phyloP scores from a whole-genome alignment of 2,888 invertebrate species.

The Ditula angustiorana region DNA sequence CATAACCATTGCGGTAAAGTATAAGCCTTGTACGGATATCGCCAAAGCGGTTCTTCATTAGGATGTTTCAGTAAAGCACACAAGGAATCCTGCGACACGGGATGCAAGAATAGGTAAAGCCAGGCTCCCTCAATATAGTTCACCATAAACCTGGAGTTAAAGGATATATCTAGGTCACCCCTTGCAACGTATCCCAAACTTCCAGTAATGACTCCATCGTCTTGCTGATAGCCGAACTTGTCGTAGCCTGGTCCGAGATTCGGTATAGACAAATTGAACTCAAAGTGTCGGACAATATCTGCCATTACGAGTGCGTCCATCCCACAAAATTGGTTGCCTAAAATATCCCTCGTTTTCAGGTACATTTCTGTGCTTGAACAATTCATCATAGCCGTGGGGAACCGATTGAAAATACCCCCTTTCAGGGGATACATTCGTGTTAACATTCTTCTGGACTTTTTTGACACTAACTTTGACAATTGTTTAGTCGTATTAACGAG shows the following conservation, averaged over 20 bases:
- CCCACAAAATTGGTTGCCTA: conserved; percentile 57
- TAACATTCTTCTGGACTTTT: conserved; percentile 44
- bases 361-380: conserved; percentile 54
- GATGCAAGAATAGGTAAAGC: conserved; percentile 51
- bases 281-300: conserved; percentile 54
- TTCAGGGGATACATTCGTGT: conserved; percentile 56
- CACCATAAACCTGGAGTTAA: conserved; percentile 64
- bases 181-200: conserved; percentile 55
- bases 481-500: conserved; percentile 44
- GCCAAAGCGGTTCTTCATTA: conserved; percentile 56
- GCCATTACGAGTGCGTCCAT: conserved; percentile 61
- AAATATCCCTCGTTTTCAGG: conserved; percentile 44
- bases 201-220: conserved; percentile 48
- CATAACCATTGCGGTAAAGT: conserved; percentile 39
- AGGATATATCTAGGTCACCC: conserved; percentile 60
- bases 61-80: conserved; percentile 56
- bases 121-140: conserved; percentile 45
- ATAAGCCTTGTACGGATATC: conserved; percentile 48
- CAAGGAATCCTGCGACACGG: conserved; percentile 53
- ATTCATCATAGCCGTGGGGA: conserved; percentile 58
- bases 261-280: conserved; percentile 52
- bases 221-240: conserved; percentile 51
- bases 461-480: conserved; percentile 40
- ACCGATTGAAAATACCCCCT: conserved; percentile 57
- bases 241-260: conserved; percentile 41